Base-by-base conservation (phyloP, 1,140 invertebrate species). In the Drosophila sp. region DNA sequence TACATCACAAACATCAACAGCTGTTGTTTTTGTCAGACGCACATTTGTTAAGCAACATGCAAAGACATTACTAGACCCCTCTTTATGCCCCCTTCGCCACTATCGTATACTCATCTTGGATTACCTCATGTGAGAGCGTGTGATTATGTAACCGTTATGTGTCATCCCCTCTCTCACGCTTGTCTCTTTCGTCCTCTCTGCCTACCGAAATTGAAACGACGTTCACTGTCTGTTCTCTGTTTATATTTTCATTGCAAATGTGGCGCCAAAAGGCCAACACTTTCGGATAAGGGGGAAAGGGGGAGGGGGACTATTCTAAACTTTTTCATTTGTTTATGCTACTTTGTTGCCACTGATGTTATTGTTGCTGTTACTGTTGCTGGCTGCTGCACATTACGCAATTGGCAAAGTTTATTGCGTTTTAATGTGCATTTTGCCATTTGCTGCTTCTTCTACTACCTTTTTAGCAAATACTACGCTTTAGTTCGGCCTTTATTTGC, bases 241-340 rank as follows among this genome's bases (percentile, higher is more conserved):
- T 86, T 77, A 69, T 75, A 69, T 67, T 75, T 84, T 78, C 81
- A 81, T 81, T 64, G 82, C 70, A 32, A 78, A 72, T 81, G 66
- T 76, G 81, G 81, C 81, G 81, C 81, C 82, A 87, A 76, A 74
- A 83, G 66, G 66, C 66, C 48, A 66, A 48, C 70, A 21, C 27
- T 43, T 41, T 41, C 16, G n/a, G 34, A 34, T 8, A 4, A 11
- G 4, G 0, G 27, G 1, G 51, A 7, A n/a, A 40, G 48, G 21
- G 7, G 2, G 9, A 3, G 21, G 18, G 8, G 14, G 4, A 32
- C 32, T 16, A 66, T 86, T 86, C 75, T 80, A 81, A 78, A 78
- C 58, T 75, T 64, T 76, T 84, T 70, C 32, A 84, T 80, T 72
- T 66, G 63, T 73, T 70, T 81, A 72, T 72, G 70, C 50, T 72